Evolutionary conservation across 2,888 invertebrate genomes (phyloP).

Genomic region (Ectropis crepuscularia): DNA sequence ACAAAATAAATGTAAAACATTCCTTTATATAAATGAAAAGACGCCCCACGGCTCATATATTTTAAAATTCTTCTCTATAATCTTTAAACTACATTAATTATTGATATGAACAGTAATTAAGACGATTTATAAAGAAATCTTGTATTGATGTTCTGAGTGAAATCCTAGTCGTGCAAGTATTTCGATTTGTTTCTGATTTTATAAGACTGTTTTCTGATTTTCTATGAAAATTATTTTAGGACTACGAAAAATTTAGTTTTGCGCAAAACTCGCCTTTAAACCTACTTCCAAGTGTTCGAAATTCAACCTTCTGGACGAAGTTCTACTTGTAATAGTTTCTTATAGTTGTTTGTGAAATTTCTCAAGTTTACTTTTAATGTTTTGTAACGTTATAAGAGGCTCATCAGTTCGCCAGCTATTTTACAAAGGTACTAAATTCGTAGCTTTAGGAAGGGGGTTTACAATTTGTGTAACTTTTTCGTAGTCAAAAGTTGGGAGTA

Average conservation of each 20-base stretch:
- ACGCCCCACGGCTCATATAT: slow-evolving; percentile 58
- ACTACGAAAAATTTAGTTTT: slow-evolving; percentile 41
- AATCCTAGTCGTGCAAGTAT: slow-evolving; percentile 68
- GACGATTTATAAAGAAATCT: slow-evolving; percentile 47
- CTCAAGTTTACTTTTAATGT: no score
- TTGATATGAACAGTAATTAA: slow-evolving; percentile 59
- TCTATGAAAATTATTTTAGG: slow-evolving; percentile 50
- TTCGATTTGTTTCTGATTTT: slow-evolving; percentile 59
- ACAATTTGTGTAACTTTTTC: slow-evolving; percentile 45
- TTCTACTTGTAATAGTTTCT: no score
- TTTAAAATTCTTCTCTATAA: slow-evolving; percentile 42
- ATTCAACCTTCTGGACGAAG: no score
- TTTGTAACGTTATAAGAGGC: neutral
- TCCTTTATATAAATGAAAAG: slow-evolving; percentile 56
- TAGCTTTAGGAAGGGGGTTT: neutral
- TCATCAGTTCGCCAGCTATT: neutral
- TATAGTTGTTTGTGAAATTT: no score
- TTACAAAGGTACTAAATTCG: neutral
- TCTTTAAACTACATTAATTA: slow-evolving; percentile 42
- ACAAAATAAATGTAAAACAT: slow-evolving; percentile 45
- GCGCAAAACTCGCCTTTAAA: slow-evolving; percentile 28
- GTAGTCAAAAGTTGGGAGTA: slow-evolving; percentile 58
- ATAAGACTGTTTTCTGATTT: slow-evolving; percentile 74
- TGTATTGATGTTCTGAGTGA: slow-evolving; percentile 61
- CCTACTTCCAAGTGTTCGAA: neutral